Evolutionary conservation across 2,888 invertebrate genomes (phyloP).

Genomic region (Thelaira solivaga): DNA sequence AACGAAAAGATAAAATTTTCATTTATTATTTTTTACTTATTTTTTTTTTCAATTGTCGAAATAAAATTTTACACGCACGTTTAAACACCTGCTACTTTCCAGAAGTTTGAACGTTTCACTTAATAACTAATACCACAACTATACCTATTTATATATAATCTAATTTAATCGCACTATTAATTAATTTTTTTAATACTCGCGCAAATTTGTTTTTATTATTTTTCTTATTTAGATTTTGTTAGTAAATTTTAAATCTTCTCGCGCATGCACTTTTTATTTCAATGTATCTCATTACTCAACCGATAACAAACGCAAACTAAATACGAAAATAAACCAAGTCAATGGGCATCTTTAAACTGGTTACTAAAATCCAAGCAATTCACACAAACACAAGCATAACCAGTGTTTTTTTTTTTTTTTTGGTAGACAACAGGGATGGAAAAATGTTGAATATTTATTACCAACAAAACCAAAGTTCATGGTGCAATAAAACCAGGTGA

Average conservation of each 20-base stretch:
- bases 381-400: background rate
- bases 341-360: slow-evolving; percentile 52
- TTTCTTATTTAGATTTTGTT: background rate
- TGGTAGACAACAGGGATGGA: no score
- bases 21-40: slow-evolving; percentile 1
- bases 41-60: background rate
- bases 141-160: background rate
- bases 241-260: slow-evolving; percentile 8
- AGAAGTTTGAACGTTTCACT: background rate
- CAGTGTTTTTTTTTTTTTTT: background rate
- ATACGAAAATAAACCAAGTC: slow-evolving; percentile 45
- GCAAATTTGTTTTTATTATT: slow-evolving; percentile 17
- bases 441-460: no score
- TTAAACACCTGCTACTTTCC: slow-evolving; percentile 29
- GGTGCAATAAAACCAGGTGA: no score
- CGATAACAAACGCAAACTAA: slow-evolving; percentile 62
- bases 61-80: slow-evolving; percentile 4
- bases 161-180: background rate
- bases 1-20: slow-evolving; percentile 20
- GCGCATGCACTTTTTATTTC: slow-evolving; percentile 32
- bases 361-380: slow-evolving; percentile 26
- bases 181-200: slow-evolving; percentile 3
- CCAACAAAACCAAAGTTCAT: no score
- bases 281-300: slow-evolving; percentile 51
- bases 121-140: background rate